These are phyloP conservation scores for Polia nebulosa DNA, from an alignment of 2,888 invertebrate species.

Conservation along the genomic window DNA sequence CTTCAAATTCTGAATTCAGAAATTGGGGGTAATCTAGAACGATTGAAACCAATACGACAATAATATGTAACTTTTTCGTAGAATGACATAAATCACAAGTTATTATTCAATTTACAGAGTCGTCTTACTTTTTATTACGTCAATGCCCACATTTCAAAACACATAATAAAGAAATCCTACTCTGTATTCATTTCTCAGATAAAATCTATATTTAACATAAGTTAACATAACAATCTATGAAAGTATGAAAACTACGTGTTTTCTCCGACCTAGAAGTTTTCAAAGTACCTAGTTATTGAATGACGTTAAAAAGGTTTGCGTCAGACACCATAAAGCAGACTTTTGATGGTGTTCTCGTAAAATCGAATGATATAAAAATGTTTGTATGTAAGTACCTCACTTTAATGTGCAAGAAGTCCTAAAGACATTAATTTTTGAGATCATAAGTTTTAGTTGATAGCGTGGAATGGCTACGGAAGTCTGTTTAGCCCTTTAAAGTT, in stretches of 20 bases:
- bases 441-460: constrained; percentile 12
- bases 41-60: no score
- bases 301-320: constrained; percentile 48
- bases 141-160: not conserved
- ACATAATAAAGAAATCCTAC: not conserved
- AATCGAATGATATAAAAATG: constrained; percentile 54
- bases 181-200: not conserved
- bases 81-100: not conserved
- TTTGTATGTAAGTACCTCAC: constrained; percentile 48
- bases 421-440: constrained; percentile 16
- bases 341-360: constrained; percentile 55
- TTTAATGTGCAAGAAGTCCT: constrained; percentile 27
- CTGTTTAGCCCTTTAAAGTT: not conserved
- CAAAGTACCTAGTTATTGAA: constrained; percentile 27
- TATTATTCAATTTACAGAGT: not conserved
- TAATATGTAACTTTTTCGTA: no score
- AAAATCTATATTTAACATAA: no score
- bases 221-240: constrained; percentile 9
- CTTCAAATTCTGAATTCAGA: no score
- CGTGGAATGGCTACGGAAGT: not conserved
- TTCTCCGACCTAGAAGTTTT: constrained; percentile 27
- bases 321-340: constrained; percentile 47
- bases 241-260: constrained; percentile 15
- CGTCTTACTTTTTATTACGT: not conserved
- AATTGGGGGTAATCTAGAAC: no score